Evolutionary conservation across 2,113 vertebrate species (phyloP), one percentile per base, ranked within the genome.

Genomic region (Apeltes quadracus): DNA sequence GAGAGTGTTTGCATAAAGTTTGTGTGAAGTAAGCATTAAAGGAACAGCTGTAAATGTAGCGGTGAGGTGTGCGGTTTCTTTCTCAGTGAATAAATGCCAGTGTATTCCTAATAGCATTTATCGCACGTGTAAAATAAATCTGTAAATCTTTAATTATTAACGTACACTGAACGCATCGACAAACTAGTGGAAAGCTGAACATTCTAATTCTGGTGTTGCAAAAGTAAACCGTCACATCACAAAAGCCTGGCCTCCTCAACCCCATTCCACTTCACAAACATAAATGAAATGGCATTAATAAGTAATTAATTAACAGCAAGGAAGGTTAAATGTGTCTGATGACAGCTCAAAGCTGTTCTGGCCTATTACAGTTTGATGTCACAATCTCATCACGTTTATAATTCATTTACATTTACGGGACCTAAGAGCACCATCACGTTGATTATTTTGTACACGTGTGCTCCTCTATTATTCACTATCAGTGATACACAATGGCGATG

Each of bases 311-410:
- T 43, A 14, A 8, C 36, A 25, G 20, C 61, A 69, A 72, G 69
- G 51, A 43, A 10, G n/a, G 18, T 73, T 82, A 61, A 72, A 10
- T 69, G 61, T 62, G 64, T 75, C 27, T 58, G 43, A 53, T 61
- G 67, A 78, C 54, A 53, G 27, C 36, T 66, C 67, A 22, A 73
- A 57, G 51, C 69, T 70, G 63, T 75, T 72, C 12, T 12, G 36
- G 58, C 14, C 57, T 64, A 82, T 79, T 75, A 51, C 36, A n/a
- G 29, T 54, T 62, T 72, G 56, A 73, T 38, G 44, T 66, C 23
- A 23, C 50, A 14, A 36, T 64, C 53, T 53, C 4, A 48, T 36
- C 38, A 13, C 27, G 55, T 70, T 57, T n/a, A n/a, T n/a, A 12
- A 36, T 57, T 57, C 13, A 73, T 67, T 63, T 69, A 53, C 53